Evolutionary conservation across 92 coral and sea anemone species (phyloP), one percentile per base, ranked within the genome.

Genomic region (Metridium senile): DNA sequence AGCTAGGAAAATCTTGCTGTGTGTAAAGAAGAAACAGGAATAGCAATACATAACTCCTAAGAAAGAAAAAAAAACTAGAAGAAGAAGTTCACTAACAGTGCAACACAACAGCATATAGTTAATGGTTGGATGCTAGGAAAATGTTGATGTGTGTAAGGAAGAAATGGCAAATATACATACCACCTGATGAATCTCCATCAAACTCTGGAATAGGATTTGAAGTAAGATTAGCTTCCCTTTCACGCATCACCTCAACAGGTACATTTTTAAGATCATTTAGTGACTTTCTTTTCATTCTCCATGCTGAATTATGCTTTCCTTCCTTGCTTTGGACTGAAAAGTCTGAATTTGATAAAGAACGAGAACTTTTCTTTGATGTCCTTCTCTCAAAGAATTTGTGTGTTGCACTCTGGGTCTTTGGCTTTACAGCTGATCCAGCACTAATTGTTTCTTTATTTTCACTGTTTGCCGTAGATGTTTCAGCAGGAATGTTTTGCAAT

Each of bases 391-490:
- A 81, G 75, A 81, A 81, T 35, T 54, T 81, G 47, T 81, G 85
- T 17, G 85, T 34, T 8, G 75, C 83, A 19, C 86, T 65, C 75
- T 86, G 90, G 6, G 82, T 43, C 0, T 79, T 78, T 2, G 78
- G 54, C 82, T 81, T 81, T 1, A 86, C 28, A 3, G 54, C 62
- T n/a, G 68, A 25, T 0, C 31, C 70, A 7, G 47, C 13, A 64
- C 47, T 30, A 7, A 31, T 18, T 27, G 70, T 77, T 23, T 47
- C 82, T 45, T 65, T 66, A 39, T 57, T 52, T 77, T 66, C 72
- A 32, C 18, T 30, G 17, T 51, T 51, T 23, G 39, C 4, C 28
- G 54, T 39, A 23, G 17, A 34, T 28, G 65, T 49, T 61, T 39
- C 47, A 19, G 20, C 71, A 0, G 30, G 53, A 52, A 65, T 54